Evolutionary conservation across 2,888 invertebrate genomes (phyloP), one percentile per base, ranked within the genome.

Genomic region (Monoplex corrugatus): DNA sequence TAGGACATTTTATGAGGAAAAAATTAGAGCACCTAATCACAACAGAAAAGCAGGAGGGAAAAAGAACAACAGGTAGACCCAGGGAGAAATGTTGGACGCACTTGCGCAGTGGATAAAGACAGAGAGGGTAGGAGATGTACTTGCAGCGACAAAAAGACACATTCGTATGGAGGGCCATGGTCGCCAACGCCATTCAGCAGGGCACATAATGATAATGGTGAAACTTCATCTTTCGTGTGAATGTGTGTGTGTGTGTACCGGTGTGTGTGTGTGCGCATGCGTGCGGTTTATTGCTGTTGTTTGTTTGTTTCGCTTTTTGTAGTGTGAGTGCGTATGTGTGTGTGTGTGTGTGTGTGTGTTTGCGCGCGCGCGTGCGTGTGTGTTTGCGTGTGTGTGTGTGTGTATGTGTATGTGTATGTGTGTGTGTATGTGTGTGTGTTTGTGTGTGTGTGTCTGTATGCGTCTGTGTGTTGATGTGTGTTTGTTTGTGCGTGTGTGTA

Each of bases 401-500:
- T 68, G 28, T 38, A n/a, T 63, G 28, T 57, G 68, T 40, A 16
- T 86, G 68, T 57, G 40, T 38, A 68, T 35, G 63, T n/a, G 32
- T 32, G 23, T 57, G 19, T 72, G 43, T 40, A 2, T 43, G 75
- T 28, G 8, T 75, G 75, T n/a, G 45, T 75, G 57, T 75, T n/a
- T 75, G 5, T 40, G 43, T 57, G 68, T 38, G 38, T 86, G 68
- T 86, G 63, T 86, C 38, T 63, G 38, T 86, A n/a, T 86, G 63
- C 63, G 68, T 63, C 38, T 86, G 68, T 86, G 63, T 86, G 68
- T 63, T 38, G 57, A 40, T 86, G 44, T 87, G 45, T 75, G 72
- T 87, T 16, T 87, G 72, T 87, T n/a, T 86, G 63, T 86, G 68
- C 75, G 72, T 87, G 32, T 75, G 72, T 87, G 78, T 87, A 75